Percentiles rank a stretch among this genome's conserved stretches.
Conservation (phyloP, 2,797 vertebrate species). For the Chaunax sp. region DNA sequence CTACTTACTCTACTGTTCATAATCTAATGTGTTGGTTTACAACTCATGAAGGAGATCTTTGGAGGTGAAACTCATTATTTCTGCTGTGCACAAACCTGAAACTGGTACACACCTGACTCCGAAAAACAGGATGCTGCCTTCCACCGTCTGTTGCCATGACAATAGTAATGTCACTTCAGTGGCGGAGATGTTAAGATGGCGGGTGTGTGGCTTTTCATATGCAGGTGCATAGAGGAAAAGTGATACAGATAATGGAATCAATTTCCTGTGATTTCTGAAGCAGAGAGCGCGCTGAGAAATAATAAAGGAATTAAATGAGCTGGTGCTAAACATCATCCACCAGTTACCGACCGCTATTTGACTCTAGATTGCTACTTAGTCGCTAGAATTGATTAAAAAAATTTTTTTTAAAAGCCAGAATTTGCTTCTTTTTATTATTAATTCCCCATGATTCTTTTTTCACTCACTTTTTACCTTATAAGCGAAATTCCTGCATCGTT, state of each 20-base stretch:
- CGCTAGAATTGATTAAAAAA: conserved; percentile 33
- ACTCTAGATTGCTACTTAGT: conserved; percentile 68
- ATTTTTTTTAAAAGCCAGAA: conserved; percentile 39
- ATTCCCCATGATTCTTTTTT: conserved; percentile 28
- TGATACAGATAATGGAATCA: conserved; percentile 82
- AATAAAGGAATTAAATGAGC: conserved; percentile 80
- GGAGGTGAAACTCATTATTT: not conserved
- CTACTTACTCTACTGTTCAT: not conserved
- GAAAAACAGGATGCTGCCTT: conserved; percentile 42
- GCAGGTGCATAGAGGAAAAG: conserved; percentile 74
- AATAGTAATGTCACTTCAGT: conserved; percentile 81
- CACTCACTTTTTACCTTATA: conserved; percentile 25
- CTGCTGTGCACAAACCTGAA: conserved; percentile 19
- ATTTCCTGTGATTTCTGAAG: conserved; percentile 82
- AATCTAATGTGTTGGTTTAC: too few relatives aligned
- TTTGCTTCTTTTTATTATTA: conserved; percentile 52
- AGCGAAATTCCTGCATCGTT: too few relatives aligned
- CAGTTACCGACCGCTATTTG: conserved; percentile 66
- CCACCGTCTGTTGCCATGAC: conserved; percentile 82
- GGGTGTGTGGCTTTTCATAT: conserved; percentile 76
- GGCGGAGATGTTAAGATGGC: conserved; percentile 78
- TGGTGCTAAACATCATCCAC: conserved; percentile 71
- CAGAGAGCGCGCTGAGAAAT: conserved; percentile 70
- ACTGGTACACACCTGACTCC: conserved; percentile 40
- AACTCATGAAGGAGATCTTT: not conserved